These are phyloP conservation scores for Microcebus jonahi DNA, from an alignment of 2,113 vertebrate genomes.

Conservation along the genomic window DNA sequence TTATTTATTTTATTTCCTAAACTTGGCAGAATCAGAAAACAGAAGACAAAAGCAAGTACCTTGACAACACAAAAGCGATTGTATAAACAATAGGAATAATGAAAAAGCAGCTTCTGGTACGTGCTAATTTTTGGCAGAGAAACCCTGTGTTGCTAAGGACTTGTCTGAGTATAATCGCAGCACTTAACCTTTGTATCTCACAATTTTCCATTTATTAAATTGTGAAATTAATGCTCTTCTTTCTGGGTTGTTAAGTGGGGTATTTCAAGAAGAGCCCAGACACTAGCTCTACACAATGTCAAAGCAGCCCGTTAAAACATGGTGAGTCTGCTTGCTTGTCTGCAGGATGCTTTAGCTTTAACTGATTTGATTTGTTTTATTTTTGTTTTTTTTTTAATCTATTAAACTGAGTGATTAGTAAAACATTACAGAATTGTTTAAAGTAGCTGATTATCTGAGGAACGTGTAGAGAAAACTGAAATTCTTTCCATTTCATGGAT, in stretches of 20 bases:
- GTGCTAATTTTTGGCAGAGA: background rate
- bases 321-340: background rate
- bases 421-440: background rate
- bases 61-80: background rate
- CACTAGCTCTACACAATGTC: background rate
- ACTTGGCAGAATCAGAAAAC: background rate
- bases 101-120: background rate
- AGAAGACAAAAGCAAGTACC: constrained; percentile 9
- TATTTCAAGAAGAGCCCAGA: background rate
- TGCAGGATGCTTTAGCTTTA: background rate
- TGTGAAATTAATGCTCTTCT: background rate
- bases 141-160: background rate
- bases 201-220: background rate
- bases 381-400: background rate
- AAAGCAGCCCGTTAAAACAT: background rate
- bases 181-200: background rate
- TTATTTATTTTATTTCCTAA: background rate
- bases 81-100: background rate
- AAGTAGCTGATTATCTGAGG: background rate
- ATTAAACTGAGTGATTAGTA: background rate
- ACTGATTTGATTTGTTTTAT: background rate
- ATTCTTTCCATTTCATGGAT: background rate
- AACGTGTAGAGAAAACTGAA: background rate
- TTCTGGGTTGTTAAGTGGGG: background rate
- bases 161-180: background rate